Conservation (phyloP, 2,888 invertebrate genomes). For the Drosophila siamana region DNA sequence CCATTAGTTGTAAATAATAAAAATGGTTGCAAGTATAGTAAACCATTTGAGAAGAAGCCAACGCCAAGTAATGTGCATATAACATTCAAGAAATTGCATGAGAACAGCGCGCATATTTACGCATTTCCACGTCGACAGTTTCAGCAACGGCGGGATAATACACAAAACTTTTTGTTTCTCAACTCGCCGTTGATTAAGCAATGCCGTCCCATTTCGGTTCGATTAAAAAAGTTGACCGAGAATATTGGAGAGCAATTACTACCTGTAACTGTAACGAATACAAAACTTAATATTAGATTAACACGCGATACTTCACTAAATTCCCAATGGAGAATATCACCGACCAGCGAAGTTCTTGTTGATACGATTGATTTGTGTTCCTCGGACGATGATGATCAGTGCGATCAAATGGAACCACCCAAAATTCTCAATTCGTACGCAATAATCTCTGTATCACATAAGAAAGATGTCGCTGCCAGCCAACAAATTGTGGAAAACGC, state of each 20-base stretch:
- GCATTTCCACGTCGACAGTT: slow-evolving; percentile 84
- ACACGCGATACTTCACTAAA: slow-evolving; percentile 83
- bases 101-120: slow-evolving; percentile 81
- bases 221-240: slow-evolving; percentile 83
- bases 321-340: slow-evolving; percentile 84
- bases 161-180: slow-evolving; percentile 82
- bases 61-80: slow-evolving; percentile 70
- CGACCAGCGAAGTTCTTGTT: slow-evolving; percentile 85
- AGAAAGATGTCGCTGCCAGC: slow-evolving; percentile 30
- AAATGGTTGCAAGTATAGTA: slow-evolving; percentile 69
- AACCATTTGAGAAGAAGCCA: slow-evolving; percentile 81
- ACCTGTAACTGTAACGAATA: slow-evolving; percentile 56
- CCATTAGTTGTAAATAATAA: slow-evolving; percentile 83
- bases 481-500: slow-evolving; percentile 17
- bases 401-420: slow-evolving; percentile 13
- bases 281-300: slow-evolving; percentile 83
- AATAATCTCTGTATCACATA: slow-evolving; percentile 54
- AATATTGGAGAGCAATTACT: slow-evolving; percentile 69
- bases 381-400: slow-evolving; percentile 87
- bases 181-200: slow-evolving; percentile 84
- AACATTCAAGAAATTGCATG: slow-evolving; percentile 83
- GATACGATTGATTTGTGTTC: slow-evolving; percentile 89
- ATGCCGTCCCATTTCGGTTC: slow-evolving; percentile 84
- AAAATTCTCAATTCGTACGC: slow-evolving; percentile 44
- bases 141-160: slow-evolving; percentile 79